Base-by-base conservation (phyloP, 2,888 invertebrate genomes). In the Agrotis clavis region DNA sequence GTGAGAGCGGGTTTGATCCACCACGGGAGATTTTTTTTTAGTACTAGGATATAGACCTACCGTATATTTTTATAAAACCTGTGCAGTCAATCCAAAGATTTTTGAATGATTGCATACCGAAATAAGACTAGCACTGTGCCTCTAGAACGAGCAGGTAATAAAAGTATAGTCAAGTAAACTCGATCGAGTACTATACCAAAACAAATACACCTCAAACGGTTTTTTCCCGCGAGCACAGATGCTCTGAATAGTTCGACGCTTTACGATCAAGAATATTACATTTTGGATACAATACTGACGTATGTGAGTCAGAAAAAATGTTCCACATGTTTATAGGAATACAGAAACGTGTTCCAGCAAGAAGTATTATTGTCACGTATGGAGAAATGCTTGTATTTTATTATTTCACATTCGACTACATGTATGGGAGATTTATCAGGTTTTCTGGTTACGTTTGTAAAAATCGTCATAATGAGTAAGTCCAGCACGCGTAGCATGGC, bases 251-350 rank as follows among this genome's bases (percentile, higher is more conserved):
- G 91, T 89, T 90, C 85, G 82, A 82, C 86, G 85, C 62, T 91
- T 91, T 91, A 90, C 90, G 89, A 91, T 88, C 88, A 87, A 84
- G 87, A 90, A 90, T 90, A 90, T 91, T 90, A 89, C 86, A 79
- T 90, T 91, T 87, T 67, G 86, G 88, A 87, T 88, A 88, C 86
- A 85, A 83, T 41, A 41, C 79, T 85, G 84, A 87, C 79, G 83
- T 81, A 74, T 79, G 70, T 11, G 75, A 71, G 66, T 51, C 53
- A 62, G 70, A 81, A 86, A 84, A 81, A 79, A 71, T 77, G 67
- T 71, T 79, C 53, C 30, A 69, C 71, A 81, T 77, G 61, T 79
- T 78, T 83, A 70, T 72, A 75, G 65, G 65, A 79, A 75, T 75
- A 84, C 73, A 71, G 25, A 72, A 72, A 61, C 68, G 71, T 81